phyloP scores from a whole-genome alignment of 2,113 vertebrate genomes.

The Pelecanus crispus region DNA sequence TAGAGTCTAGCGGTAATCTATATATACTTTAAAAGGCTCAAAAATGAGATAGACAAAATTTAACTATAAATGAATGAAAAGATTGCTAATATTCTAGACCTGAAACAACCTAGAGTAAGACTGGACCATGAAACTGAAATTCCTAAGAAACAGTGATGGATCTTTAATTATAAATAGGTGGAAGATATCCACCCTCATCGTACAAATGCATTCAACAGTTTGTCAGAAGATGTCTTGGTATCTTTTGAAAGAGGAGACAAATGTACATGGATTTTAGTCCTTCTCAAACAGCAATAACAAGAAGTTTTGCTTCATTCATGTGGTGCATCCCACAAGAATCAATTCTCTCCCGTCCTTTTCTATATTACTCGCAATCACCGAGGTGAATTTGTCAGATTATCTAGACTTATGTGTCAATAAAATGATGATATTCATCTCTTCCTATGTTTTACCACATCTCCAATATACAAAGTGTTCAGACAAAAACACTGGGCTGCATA shows the following conservation, averaged over 20 bases:
- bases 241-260: background rate
- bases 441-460: background rate
- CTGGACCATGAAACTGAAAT: background rate
- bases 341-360: background rate
- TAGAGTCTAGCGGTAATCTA: background rate
- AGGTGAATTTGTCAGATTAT: background rate
- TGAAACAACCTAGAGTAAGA: background rate
- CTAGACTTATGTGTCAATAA: background rate
- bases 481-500: background rate
- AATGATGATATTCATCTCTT: background rate
- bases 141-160: background rate
- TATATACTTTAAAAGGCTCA: background rate
- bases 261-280: background rate
- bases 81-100: background rate
- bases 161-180: background rate
- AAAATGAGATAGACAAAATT: background rate
- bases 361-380: background rate
- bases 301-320: background rate
- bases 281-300: background rate
- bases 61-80: background rate
- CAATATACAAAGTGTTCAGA: background rate
- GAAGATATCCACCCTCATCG: background rate
- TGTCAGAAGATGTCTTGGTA: background rate
- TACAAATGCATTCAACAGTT: background rate
- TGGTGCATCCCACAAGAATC: background rate